Conservation (phyloP, 2,113 vertebrate species). For the Pelvicachromis taeniatus region DNA sequence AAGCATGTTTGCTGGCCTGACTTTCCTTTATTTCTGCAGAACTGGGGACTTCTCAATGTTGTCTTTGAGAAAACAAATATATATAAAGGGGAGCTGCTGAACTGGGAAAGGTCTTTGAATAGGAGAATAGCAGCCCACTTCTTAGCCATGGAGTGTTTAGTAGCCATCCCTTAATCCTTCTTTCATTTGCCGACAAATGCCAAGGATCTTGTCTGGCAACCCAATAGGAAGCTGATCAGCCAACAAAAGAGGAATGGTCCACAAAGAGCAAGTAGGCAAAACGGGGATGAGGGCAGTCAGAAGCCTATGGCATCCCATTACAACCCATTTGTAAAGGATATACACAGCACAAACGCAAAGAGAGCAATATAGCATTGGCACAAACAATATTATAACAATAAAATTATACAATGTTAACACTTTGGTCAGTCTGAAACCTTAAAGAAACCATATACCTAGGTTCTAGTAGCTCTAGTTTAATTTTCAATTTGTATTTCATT, state of each 20-base stretch:
- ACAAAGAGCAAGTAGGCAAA: constrained; percentile 79
- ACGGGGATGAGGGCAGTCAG: constrained; percentile 57
- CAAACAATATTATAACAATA: constrained; percentile 33
- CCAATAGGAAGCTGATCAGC: constrained; percentile 92
- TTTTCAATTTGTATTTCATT: not conserved
- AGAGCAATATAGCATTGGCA: not conserved
- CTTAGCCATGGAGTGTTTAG: constrained; percentile 88
- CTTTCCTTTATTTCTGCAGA: constrained; percentile 44
- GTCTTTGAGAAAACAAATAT: constrained; percentile 73
- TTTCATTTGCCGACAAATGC: constrained; percentile 95
- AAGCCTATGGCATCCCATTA: constrained; percentile 43
- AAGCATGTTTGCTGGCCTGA: constrained; percentile 24
- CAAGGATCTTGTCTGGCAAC: constrained; percentile 88
- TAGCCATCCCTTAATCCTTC: constrained; percentile 88
- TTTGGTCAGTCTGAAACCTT: constrained; percentile 4
- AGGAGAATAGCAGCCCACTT: constrained; percentile 78
- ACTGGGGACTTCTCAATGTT: constrained; percentile 47
- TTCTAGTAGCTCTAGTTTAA: not conserved
- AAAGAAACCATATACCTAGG: not conserved
- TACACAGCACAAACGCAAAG: constrained; percentile 25
- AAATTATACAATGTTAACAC: constrained; percentile 1
- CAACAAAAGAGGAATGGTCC: constrained; percentile 88
- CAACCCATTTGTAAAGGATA: constrained; percentile 32
- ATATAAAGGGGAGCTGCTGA: constrained; percentile 61
- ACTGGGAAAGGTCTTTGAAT: constrained; percentile 43